phyloP scores from a whole-genome alignment of 2,797 vertebrate species.

The Natrix natrix region DNA sequence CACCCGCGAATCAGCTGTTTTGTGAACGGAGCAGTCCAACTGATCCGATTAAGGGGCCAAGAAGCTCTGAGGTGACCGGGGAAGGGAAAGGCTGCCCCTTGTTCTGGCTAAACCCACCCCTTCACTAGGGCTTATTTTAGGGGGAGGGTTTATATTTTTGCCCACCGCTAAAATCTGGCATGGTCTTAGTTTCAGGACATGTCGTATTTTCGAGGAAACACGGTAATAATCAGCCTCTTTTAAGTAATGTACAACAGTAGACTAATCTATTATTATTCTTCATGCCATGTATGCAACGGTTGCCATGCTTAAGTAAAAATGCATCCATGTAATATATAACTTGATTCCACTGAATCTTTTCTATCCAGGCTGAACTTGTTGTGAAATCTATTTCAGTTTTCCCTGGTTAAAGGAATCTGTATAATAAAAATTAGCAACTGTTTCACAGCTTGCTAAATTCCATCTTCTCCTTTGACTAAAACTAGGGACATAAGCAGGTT shows the following conservation, averaged over 20 bases:
- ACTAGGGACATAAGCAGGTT: background rate
- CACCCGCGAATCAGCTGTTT: too few species aligned
- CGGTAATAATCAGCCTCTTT: background rate
- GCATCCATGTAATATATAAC: background rate
- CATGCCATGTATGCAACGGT: background rate
- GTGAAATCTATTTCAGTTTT: background rate
- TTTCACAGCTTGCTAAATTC: background rate
- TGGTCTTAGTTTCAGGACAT: too few species aligned
- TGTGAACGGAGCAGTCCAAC: too few species aligned
- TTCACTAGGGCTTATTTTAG: too few species aligned
- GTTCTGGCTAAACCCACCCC: too few species aligned
- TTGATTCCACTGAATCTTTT: background rate
- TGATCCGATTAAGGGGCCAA: too few species aligned
- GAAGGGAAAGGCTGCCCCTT: too few species aligned
- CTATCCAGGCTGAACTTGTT: background rate
- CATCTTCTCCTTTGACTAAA: background rate
- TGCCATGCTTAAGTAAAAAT: background rate
- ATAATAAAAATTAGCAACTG: background rate
- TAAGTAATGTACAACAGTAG: background rate
- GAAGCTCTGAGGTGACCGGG: too few species aligned
- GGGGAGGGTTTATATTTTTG: too few species aligned
- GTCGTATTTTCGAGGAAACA: too few species aligned
- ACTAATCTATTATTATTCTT: background rate
- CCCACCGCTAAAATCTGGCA: too few species aligned
- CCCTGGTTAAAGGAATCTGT: background rate